Evolutionary conservation across 2,797 vertebrate species (phyloP).

Genomic region (Saxicola maurus): DNA sequence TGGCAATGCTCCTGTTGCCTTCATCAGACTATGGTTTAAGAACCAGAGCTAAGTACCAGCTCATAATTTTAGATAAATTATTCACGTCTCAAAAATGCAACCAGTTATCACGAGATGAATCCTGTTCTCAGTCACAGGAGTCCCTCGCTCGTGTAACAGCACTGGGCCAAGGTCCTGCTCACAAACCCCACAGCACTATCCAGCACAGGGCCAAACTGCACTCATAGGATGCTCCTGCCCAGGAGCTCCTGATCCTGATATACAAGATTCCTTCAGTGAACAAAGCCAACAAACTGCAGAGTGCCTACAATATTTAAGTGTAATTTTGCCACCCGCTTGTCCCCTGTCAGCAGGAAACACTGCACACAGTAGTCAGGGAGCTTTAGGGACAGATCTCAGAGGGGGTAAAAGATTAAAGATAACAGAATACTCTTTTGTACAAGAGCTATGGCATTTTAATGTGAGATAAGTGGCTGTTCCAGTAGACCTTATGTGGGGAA

Average conservation of each 20-base stretch:
- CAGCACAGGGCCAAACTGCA: background rate
- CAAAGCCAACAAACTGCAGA: background rate
- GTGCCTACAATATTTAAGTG: background rate
- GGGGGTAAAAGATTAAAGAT: background rate
- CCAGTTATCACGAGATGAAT: background rate
- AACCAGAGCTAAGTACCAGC: background rate
- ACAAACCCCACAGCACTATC: background rate
- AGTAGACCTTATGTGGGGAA: background rate
- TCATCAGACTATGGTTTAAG: background rate
- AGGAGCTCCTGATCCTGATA: background rate
- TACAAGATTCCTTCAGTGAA: background rate
- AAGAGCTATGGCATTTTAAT: background rate
- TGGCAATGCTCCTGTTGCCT: background rate
- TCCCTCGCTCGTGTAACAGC: fast-evolving
- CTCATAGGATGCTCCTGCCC: background rate
- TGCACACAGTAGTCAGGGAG: background rate
- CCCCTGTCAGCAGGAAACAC: background rate
- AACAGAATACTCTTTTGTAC: background rate
- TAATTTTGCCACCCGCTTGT: background rate
- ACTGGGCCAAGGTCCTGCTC: background rate
- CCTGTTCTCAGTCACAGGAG: background rate
- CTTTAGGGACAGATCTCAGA: background rate
- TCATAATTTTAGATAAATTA: background rate
- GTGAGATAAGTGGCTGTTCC: background rate
- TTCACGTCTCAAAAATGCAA: background rate